A percentile compares a stretch with the other conserved stretches of the same genome.
These are phyloP conservation scores for Campylomormyrus numenius DNA, from an alignment of 2,113 vertebrate genomes.

Conservation along the genomic window DNA sequence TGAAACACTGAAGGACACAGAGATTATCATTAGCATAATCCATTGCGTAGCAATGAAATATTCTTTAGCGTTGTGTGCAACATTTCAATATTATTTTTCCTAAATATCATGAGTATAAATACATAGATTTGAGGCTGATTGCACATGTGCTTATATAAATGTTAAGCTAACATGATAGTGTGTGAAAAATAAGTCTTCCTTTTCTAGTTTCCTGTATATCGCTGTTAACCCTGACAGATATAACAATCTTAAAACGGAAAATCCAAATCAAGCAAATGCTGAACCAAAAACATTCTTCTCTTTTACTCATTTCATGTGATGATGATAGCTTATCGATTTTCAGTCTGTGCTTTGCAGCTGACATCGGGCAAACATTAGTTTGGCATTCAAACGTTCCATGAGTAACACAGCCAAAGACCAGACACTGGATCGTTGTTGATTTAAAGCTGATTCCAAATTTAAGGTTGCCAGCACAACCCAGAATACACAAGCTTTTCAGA, in stretches of 20 bases:
- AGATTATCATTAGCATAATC: background rate
- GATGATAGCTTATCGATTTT: background rate
- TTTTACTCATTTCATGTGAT: background rate
- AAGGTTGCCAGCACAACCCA: background rate
- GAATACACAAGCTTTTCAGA: background rate
- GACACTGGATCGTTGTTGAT: background rate
- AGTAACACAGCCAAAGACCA: background rate
- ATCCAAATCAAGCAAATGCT: background rate
- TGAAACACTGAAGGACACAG: background rate
- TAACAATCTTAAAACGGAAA: background rate
- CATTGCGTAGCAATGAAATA: background rate
- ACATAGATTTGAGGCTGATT: background rate
- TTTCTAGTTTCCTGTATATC: background rate
- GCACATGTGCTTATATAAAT: background rate
- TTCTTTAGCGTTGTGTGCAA: background rate
- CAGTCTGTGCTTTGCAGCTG: background rate
- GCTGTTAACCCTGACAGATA: background rate
- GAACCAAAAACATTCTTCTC: background rate
- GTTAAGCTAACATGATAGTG: background rate
- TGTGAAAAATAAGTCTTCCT: background rate
- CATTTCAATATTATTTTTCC: background rate
- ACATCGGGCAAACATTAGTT: slow-evolving; percentile 3
- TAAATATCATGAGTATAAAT: background rate
- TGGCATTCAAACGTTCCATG: background rate
- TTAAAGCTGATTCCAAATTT: background rate